phyloP scores from a whole-genome alignment of 2,888 invertebrate species.

The Torymus auratus region DNA sequence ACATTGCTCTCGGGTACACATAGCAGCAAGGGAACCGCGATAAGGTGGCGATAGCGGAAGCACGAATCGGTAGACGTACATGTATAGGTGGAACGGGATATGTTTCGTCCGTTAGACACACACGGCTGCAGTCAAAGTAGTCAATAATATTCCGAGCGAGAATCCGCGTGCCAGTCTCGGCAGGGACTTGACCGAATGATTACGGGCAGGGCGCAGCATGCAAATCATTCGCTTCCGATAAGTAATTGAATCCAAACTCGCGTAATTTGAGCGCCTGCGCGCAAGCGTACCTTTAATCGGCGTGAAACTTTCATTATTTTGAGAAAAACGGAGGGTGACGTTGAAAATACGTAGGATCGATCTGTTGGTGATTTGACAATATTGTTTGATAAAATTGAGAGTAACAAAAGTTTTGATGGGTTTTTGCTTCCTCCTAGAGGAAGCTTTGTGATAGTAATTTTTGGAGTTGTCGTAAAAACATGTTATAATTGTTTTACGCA shows the following conservation, averaged over 20 bases:
- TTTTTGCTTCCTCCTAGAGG: too few relatives aligned
- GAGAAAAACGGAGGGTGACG: neutral
- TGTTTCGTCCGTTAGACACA: constrained; percentile 11
- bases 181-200: constrained; percentile 13
- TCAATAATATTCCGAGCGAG: constrained; percentile 37
- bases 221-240: constrained; percentile 26
- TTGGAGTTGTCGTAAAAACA: too few relatives aligned
- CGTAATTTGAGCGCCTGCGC: neutral
- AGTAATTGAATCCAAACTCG: constrained; percentile 24
- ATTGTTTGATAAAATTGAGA: too few relatives aligned
- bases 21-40: neutral
- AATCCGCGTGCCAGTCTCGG: neutral
- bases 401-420: too few relatives aligned
- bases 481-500: too few relatives aligned
- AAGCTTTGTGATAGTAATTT: too few relatives aligned
- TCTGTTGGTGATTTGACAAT: too few relatives aligned
- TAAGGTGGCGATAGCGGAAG: constrained; percentile 22
- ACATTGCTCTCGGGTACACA: neutral
- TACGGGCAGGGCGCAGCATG: neutral
- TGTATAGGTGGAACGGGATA: constrained; percentile 4
- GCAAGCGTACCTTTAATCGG: neutral
- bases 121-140: neutral
- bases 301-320: neutral
- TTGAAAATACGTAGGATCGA: too few relatives aligned
- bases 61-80: constrained; percentile 18